Conservation (phyloP, 2,113 vertebrate species). For the Mesoclemmys tuberculata region DNA sequence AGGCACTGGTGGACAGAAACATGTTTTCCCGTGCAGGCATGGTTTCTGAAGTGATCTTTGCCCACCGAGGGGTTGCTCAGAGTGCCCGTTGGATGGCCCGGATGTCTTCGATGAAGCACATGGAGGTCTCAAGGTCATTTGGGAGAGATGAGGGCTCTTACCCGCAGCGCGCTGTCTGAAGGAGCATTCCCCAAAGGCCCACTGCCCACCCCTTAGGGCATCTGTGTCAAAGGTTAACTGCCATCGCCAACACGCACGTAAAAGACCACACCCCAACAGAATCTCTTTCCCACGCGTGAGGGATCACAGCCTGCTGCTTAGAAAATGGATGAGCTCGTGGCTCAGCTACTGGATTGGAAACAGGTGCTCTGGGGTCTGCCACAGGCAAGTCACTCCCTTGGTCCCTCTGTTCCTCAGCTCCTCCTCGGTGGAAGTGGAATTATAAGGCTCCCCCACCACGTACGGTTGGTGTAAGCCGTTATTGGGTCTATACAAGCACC, state of each 20-base stretch:
- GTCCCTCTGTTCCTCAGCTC: neutral
- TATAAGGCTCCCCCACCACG: neutral
- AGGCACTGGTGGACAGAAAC: neutral
- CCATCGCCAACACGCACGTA: neutral
- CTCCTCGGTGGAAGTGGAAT: neutral
- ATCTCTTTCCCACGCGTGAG: neutral
- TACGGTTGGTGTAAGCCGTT: neutral
- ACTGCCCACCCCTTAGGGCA: neutral
- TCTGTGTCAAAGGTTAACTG: neutral
- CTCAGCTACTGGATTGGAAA: neutral
- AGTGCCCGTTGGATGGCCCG: neutral
- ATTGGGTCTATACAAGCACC: neutral
- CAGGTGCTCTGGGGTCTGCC: neutral
- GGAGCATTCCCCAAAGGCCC: neutral
- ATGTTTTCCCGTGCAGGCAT: rapidly evolving
- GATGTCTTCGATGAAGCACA: neutral
- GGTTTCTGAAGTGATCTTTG: rapidly evolving
- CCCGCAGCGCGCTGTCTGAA: neutral
- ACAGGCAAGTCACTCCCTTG: neutral
- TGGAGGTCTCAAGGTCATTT: neutral
- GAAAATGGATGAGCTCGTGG: neutral
- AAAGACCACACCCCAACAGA: neutral
- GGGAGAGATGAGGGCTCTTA: neutral
- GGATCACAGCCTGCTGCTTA: neutral
- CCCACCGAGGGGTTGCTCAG: rapidly evolving